These are phyloP conservation scores for Elymnias hypermnestra DNA, from an alignment of 1,140 invertebrate genomes.

Conservation along the genomic window DNA sequence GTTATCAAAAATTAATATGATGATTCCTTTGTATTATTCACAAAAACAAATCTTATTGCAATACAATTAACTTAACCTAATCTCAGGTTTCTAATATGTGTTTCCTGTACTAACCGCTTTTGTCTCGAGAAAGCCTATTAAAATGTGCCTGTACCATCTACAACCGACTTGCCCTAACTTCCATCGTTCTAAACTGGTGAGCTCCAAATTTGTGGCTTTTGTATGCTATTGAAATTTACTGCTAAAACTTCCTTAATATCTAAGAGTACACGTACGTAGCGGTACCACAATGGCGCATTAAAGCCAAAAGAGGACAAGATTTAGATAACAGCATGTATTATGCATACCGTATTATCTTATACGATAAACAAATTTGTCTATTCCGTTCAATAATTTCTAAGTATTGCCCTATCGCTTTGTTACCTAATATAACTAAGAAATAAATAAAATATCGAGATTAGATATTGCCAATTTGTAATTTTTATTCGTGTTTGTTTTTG, in stretches of 20 bases:
- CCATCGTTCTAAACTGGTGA: constrained; percentile 51
- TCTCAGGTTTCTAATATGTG: constrained; percentile 5
- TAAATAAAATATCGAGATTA: no score
- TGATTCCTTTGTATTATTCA: no score
- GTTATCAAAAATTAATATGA: no score
- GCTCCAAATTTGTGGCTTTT: constrained; percentile 64
- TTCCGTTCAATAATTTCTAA: constrained; percentile 16
- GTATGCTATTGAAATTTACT: constrained; percentile 70
- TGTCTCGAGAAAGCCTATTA: constrained; percentile 6
- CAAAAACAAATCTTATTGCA: no score
- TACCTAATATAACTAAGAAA: no score
- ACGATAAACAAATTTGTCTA: constrained; percentile 18
- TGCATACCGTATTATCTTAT: constrained; percentile 19
- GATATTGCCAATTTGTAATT: no score
- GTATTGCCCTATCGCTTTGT: constrained; percentile 4
- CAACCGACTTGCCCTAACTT: constrained; percentile 44
- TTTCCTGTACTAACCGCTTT: neutral
- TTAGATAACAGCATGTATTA: constrained; percentile 22
- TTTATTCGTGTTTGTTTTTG: no score
- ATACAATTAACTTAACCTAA: no score
- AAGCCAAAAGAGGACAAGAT: constrained; percentile 23
- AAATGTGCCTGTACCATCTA: constrained; percentile 11
- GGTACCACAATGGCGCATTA: constrained; percentile 27
- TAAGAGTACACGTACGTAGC: constrained; percentile 33
- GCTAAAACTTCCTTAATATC: constrained; percentile 49